Conservation (phyloP, 1,140 invertebrate species). For the Ruditapes philippinarum region DNA sequence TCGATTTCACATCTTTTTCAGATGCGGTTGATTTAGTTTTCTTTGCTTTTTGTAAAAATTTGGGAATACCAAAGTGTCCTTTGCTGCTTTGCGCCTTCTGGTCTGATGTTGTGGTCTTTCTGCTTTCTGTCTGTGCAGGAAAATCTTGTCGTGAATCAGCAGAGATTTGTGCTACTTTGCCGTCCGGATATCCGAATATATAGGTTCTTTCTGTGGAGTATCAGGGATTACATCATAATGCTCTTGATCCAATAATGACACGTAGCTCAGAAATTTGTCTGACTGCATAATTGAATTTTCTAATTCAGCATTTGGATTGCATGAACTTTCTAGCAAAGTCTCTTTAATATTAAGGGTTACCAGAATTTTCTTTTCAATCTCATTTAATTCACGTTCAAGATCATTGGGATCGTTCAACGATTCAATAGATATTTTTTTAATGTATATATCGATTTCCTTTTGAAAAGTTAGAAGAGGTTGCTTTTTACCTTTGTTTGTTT, state of each 20-base stretch:
- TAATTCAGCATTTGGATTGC: background rate
- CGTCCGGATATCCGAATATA: background rate
- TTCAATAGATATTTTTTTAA: background rate
- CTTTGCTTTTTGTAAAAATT: no score
- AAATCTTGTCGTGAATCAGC: background rate
- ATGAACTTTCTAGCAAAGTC: background rate
- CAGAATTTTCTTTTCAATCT: background rate
- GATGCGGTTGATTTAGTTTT: background rate
- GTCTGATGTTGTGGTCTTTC: background rate
- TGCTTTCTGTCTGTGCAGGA: no score
- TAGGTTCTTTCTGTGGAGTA: no score
- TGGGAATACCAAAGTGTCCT: no score
- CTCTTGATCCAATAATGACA: background rate
- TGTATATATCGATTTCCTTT: background rate
- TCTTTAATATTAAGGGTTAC: background rate
- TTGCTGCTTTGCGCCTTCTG: no score
- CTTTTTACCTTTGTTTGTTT: background rate
- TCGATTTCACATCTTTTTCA: background rate
- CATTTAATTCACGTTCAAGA: background rate
- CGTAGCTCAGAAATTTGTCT: background rate
- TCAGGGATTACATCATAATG: background rate
- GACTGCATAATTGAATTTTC: background rate
- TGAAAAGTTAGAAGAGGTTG: background rate
- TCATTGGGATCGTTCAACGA: background rate
- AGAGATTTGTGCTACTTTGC: background rate